Percentiles rank a stretch among this genome's conserved stretches.
Conservation (phyloP, 2,113 vertebrate species). For the Rallus limicola region DNA sequence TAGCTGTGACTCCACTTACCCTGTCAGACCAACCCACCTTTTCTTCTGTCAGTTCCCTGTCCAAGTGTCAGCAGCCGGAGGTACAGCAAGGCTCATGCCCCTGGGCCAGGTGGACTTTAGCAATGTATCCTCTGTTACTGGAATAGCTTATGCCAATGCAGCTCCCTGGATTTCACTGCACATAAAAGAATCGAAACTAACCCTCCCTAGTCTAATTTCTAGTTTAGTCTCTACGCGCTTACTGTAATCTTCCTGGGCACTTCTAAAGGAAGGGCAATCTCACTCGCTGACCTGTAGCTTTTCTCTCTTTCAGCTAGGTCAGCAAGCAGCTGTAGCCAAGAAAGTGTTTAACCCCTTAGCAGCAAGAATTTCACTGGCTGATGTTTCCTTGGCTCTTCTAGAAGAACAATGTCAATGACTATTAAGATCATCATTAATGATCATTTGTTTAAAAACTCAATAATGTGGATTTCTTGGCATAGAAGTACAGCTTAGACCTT, state of each 20-base stretch:
- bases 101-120: not conserved
- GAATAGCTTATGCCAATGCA: not conserved
- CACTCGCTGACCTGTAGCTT: not conserved
- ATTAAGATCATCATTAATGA: conserved; percentile 46
- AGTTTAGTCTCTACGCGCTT: not conserved
- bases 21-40: not conserved
- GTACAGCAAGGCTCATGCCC: not conserved
- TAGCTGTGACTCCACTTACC: not conserved
- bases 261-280: conserved; percentile 19
- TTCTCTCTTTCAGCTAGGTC: conserved; percentile 16
- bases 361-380: not conserved
- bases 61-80: not conserved
- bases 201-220: conserved; percentile 18
- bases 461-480: conserved; percentile 20
- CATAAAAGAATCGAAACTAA: conserved; percentile 31
- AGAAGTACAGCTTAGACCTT: not conserved
- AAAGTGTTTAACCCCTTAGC: conserved; percentile 42
- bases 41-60: not conserved
- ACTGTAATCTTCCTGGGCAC: conserved; percentile 10
- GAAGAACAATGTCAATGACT: not conserved
- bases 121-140: not conserved
- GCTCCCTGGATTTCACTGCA: not conserved
- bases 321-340: conserved; percentile 8
- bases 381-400: conserved; percentile 13
- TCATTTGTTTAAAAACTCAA: conserved; percentile 24